Conservation (phyloP, 2,888 invertebrate genomes). For the Drosophila rubida region DNA sequence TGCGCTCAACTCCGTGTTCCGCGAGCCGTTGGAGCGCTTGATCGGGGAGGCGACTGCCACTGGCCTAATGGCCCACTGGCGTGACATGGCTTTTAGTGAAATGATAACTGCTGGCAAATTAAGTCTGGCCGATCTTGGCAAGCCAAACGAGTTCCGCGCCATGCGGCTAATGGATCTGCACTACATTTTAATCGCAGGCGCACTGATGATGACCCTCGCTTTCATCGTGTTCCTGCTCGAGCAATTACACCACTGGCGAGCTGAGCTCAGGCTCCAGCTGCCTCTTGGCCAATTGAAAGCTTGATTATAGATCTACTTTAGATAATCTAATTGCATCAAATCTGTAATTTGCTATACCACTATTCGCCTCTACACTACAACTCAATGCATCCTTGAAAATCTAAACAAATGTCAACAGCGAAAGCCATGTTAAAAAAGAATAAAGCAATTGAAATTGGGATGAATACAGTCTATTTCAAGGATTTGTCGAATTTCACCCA, state of each 20-base stretch:
- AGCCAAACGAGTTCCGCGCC: constrained; percentile 16
- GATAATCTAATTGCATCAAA: too few relatives aligned
- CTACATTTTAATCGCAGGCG: constrained; percentile 17
- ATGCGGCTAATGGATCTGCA: constrained; percentile 22
- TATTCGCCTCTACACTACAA: too few relatives aligned
- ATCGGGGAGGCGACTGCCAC: constrained; percentile 42
- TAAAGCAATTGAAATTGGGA: too few relatives aligned
- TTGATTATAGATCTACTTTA: not conserved
- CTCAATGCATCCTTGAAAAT: too few relatives aligned
- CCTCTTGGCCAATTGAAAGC: not conserved
- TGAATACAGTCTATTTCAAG: too few relatives aligned
- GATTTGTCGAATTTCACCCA: too few relatives aligned
- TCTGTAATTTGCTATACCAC: too few relatives aligned
- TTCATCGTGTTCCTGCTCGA: constrained; percentile 24
- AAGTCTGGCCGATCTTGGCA: constrained; percentile 9
- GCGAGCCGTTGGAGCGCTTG: constrained; percentile 38
- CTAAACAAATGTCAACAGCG: too few relatives aligned
- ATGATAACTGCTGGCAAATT: constrained; percentile 49
- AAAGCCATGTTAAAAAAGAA: too few relatives aligned
- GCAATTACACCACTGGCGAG: not conserved
- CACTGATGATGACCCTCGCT: constrained; percentile 17
- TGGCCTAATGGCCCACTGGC: constrained; percentile 45
- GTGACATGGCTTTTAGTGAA: constrained; percentile 46
- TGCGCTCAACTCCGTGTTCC: constrained; percentile 26
- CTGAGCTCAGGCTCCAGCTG: not conserved